Evolutionary conservation across 1,140 invertebrate genomes (phyloP).

Genomic region (Leptinotarsa defecta): DNA sequence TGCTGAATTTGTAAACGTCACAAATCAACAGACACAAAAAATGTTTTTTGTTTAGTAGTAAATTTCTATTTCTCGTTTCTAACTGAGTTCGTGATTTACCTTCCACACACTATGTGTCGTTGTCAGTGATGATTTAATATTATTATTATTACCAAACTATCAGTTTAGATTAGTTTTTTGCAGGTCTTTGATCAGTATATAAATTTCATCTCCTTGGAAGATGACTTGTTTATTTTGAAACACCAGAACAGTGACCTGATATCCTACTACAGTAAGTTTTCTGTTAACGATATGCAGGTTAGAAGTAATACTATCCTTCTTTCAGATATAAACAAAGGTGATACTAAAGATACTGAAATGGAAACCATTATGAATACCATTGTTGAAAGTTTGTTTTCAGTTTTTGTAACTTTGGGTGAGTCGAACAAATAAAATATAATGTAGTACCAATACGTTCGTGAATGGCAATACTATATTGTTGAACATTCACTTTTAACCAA

Average conservation of each 20-base stretch:
- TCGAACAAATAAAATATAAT: conserved; percentile 12
- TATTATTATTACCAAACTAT: no score
- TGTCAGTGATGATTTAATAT: no score
- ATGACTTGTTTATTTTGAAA: conserved; percentile 94
- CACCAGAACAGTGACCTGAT: conserved; percentile 89
- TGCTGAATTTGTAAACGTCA: no score
- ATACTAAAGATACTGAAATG: conserved; percentile 96
- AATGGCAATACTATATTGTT: no score
- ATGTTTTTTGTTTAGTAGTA: no score
- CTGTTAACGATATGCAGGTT: background rate
- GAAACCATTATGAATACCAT: conserved; percentile 92
- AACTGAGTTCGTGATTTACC: no score
- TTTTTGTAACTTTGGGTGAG: conserved; percentile 91
- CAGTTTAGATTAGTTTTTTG: conserved; percentile 20
- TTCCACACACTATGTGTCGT: no score
- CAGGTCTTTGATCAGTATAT: conserved; percentile 95
- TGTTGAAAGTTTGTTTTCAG: conserved; percentile 95
- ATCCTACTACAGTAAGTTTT: conserved; percentile 84
- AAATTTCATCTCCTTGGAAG: conserved; percentile 98
- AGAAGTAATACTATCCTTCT: conserved; percentile 40
- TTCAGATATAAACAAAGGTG: conserved; percentile 90
- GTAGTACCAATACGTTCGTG: no score
- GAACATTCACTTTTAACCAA: no score
- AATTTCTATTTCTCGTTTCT: no score
- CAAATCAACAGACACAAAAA: no score